Conservation (phyloP, 92 coral and sea anemone genomes). For the Muricea muricata region DNA sequence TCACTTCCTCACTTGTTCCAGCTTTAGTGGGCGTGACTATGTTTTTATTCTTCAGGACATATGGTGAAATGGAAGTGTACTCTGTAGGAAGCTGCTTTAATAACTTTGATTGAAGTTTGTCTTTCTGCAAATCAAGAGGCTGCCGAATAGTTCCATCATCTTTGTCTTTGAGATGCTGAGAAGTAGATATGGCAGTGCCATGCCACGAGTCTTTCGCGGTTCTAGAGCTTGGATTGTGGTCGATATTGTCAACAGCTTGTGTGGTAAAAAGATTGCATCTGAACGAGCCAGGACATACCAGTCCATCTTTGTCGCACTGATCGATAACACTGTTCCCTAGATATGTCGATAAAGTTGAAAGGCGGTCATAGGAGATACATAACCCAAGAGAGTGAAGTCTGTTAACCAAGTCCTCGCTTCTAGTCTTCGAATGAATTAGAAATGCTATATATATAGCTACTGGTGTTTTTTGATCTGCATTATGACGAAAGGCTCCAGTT, state of each 20-base stretch:
- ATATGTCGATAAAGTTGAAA: no score
- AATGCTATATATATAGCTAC: no score
- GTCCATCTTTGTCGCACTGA: not conserved
- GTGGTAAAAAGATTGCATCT: conserved; percentile 3
- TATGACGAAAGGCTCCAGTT: no score
- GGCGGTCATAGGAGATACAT: no score
- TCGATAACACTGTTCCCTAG: no score
- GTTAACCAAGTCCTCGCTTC: no score
- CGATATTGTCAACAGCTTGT: conserved; percentile 18
- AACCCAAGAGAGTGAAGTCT: no score
- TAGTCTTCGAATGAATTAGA: no score
- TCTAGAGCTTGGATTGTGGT: conserved; percentile 16
- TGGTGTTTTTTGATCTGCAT: no score
- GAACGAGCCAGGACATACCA: not conserved
- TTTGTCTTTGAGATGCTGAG: not conserved
- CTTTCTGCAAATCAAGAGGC: conserved; percentile 10
- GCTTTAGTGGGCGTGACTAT: not conserved
- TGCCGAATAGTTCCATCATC: conserved; percentile 10
- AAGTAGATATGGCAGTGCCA: no score
- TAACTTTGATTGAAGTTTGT: not conserved
- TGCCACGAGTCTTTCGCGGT: not conserved
- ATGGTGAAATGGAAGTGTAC: conserved; percentile 18
- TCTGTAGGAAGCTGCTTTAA: conserved; percentile 16
- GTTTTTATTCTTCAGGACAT: conserved; percentile 24
- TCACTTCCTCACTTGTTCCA: conserved; percentile 1